These are phyloP conservation scores for Peromyscus maniculatus DNA, from an alignment of 2,113 vertebrate species.

Conservation along the genomic window DNA sequence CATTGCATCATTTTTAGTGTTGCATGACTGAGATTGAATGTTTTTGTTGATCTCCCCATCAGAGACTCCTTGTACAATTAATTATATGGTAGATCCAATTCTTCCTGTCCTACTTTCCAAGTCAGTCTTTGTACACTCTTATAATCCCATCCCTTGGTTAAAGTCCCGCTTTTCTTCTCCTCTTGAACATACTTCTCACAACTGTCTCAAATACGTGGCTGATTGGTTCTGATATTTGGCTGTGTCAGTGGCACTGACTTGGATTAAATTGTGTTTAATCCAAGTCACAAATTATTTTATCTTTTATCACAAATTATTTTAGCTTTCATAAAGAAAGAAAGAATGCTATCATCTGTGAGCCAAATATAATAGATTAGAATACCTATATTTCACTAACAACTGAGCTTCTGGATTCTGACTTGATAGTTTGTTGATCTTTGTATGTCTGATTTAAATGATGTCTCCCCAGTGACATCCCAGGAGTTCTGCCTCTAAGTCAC, in stretches of 20 bases:
- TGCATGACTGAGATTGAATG: not conserved
- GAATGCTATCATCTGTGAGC: not conserved
- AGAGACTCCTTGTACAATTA: not conserved
- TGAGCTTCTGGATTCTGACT: not conserved
- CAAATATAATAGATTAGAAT: not conserved
- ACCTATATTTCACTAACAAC: not conserved
- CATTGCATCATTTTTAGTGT: not conserved
- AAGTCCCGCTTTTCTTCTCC: not conserved
- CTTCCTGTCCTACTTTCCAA: not conserved
- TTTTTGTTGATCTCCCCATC: not conserved
- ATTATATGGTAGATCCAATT: not conserved
- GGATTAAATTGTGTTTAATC: not conserved
- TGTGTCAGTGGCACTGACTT: not conserved
- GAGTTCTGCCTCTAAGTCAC: not conserved
- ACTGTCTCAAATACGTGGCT: not conserved
- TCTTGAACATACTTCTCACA: not conserved
- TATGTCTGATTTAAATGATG: no score
- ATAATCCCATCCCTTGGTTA: not conserved
- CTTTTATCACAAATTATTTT: not conserved
- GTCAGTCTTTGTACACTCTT: not conserved
- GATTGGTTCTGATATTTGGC: not conserved
- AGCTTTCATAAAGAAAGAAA: not conserved
- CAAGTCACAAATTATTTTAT: not conserved
- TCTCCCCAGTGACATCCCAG: fast-evolving
- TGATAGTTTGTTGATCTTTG: not conserved